Percentiles rank a stretch among this genome's conserved stretches.
These are phyloP conservation scores for Varanus salvator DNA, from an alignment of 2,113 vertebrate genomes.

Conservation along the genomic window DNA sequence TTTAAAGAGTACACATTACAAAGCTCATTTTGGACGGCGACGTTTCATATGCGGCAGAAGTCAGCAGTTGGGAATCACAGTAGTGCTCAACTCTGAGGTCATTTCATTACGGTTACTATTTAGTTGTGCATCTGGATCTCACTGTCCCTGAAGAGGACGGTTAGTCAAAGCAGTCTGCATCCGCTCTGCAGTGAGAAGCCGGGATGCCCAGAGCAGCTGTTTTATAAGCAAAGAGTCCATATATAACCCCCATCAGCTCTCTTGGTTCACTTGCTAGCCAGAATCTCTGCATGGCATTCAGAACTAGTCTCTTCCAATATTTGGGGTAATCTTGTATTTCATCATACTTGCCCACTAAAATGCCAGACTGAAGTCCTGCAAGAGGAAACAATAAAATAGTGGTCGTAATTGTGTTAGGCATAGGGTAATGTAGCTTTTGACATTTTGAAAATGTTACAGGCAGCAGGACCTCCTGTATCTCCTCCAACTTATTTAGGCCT, in stretches of 20 bases:
- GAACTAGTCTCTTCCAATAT: not conserved
- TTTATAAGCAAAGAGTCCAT: not conserved
- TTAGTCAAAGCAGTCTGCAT: not conserved
- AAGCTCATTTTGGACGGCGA: not conserved
- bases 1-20: not conserved
- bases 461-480: not conserved
- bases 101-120: not conserved
- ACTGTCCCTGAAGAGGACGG: not conserved
- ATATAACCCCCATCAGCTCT: not conserved
- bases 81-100: too few species aligned
- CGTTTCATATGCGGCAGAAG: not conserved
- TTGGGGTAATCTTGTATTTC: conserved; percentile 5
- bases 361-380: conserved; percentile 7
- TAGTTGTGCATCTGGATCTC: not conserved
- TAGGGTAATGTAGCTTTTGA: not conserved
- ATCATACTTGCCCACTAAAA: not conserved
- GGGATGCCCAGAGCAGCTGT: not conserved
- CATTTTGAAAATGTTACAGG: conserved; percentile 10
- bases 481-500: not conserved
- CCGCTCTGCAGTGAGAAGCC: not conserved
- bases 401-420: not conserved
- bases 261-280: not conserved
- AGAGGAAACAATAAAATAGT: not conserved
- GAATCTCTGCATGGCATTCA: not conserved
- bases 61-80: not conserved